Evolutionary conservation across 2,888 invertebrate species (phyloP).

Genomic region (Eudemis profundana): DNA sequence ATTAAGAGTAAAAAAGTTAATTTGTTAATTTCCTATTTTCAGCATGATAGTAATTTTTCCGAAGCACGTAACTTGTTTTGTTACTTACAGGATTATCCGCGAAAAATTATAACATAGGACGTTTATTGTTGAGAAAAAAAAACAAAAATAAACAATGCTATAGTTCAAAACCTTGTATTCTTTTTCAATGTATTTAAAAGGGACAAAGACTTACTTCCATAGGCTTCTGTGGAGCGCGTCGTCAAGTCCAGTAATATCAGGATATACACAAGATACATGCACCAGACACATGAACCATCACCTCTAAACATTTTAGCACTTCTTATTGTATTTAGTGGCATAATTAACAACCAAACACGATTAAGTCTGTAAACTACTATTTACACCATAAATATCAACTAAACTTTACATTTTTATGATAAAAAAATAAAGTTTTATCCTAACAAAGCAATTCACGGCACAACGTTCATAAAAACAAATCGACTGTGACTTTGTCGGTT

Average conservation of each 20-base stretch:
- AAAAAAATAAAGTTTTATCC: slow-evolving; percentile 33
- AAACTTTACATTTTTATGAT: slow-evolving; percentile 40
- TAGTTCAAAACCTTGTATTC: background rate
- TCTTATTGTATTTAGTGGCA: slow-evolving; percentile 39
- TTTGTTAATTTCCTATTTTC: no score
- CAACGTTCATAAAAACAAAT: slow-evolving; percentile 32
- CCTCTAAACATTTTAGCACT: slow-evolving; percentile 72
- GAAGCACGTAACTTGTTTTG: no score
- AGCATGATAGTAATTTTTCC: no score
- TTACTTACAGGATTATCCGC: no score
- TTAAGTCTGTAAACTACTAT: slow-evolving; percentile 28
- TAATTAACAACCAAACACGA: slow-evolving; percentile 35
- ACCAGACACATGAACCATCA: slow-evolving; percentile 66
- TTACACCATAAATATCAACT: slow-evolving; percentile 28
- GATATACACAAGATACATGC: slow-evolving; percentile 66
- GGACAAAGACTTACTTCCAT: slow-evolving; percentile 67
- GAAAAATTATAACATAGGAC: background rate
- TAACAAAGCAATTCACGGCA: slow-evolving; percentile 38
- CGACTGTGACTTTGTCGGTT: slow-evolving; percentile 24
- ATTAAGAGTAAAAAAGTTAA: no score
- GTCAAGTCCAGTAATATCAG: slow-evolving; percentile 72
- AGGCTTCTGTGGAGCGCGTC: slow-evolving; percentile 72
- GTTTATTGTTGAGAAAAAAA: background rate
- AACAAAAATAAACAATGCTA: background rate
- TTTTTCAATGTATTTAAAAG: background rate